Percentiles rank a stretch among this genome's conserved stretches.
Evolutionary conservation across 2,888 invertebrate genomes (phyloP).

Genomic region (Metalampra italica): DNA sequence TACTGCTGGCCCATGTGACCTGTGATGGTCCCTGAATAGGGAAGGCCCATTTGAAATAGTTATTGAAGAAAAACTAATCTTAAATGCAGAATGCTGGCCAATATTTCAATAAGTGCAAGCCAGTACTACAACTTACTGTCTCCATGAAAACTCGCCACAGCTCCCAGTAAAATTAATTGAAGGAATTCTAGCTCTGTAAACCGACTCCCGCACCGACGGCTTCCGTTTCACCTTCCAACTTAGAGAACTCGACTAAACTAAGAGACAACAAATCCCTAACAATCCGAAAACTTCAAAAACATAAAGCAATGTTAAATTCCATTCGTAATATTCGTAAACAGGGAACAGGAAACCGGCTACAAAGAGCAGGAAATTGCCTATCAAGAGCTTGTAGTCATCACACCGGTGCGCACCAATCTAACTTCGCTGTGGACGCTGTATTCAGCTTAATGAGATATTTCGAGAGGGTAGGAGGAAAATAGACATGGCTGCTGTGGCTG

Average conservation of each 20-base stretch:
- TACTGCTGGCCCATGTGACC: too few species aligned
- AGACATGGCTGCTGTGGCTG: conserved; percentile 4
- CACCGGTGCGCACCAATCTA: conserved; percentile 55
- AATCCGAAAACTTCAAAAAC: conserved; percentile 40
- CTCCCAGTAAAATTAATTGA: neutral
- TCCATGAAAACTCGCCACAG: too few species aligned
- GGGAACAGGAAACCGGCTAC: conserved; percentile 52
- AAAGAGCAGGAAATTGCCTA: conserved; percentile 76
- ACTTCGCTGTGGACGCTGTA: conserved; percentile 55
- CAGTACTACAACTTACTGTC: too few species aligned
- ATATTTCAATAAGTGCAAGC: too few species aligned
- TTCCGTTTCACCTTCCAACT: neutral
- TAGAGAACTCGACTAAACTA: neutral
- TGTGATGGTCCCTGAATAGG: too few species aligned
- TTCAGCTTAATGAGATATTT: conserved; percentile 62
- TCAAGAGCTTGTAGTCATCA: conserved; percentile 61
- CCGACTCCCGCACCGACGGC: neutral
- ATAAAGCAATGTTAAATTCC: conserved; percentile 51
- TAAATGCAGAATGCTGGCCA: too few species aligned
- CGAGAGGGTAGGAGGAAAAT: conserved; percentile 26
- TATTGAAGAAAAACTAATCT: too few species aligned
- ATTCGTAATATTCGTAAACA: conserved; percentile 47
- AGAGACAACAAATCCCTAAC: conserved; percentile 15
- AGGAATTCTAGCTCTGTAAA: neutral
- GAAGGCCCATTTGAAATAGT: too few species aligned